These are phyloP conservation scores for Archips crataeganus DNA, from an alignment of 2,888 invertebrate genomes.

Conservation along the genomic window DNA sequence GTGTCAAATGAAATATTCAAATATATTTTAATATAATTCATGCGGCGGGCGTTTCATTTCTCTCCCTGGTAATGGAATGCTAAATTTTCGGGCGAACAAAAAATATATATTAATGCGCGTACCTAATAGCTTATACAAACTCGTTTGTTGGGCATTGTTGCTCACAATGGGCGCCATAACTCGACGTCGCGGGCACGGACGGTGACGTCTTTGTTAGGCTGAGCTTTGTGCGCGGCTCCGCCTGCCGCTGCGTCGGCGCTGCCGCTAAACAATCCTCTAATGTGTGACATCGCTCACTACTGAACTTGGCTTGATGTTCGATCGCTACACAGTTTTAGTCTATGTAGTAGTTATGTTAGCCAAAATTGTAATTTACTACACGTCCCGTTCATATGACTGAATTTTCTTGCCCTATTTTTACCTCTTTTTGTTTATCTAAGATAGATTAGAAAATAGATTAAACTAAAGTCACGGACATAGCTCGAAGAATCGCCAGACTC, in stretches of 20 bases:
- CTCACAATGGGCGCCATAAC: constrained; percentile 86
- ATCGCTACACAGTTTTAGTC: constrained; percentile 2
- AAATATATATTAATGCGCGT: constrained; percentile 87
- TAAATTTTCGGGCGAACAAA: constrained; percentile 86
- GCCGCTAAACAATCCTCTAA: constrained; percentile 55
- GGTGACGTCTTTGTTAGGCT: constrained; percentile 86
- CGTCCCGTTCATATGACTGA: not conserved
- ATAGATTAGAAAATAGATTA: not conserved
- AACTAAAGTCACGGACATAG: not conserved
- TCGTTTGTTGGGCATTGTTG: constrained; percentile 86
- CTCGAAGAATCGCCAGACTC: too few relatives aligned
- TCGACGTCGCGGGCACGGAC: constrained; percentile 84
- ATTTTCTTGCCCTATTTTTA: not conserved
- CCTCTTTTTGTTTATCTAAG: not conserved
- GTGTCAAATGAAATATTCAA: constrained; percentile 87
- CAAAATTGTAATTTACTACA: not conserved
- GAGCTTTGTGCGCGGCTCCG: constrained; percentile 80
- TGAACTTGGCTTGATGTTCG: constrained; percentile 21
- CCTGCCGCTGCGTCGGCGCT: constrained; percentile 72
- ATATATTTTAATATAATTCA: constrained; percentile 87
- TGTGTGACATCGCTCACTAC: constrained; percentile 45
- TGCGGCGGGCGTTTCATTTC: constrained; percentile 86
- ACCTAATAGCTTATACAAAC: constrained; percentile 87
- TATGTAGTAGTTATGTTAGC: not conserved
- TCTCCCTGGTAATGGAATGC: constrained; percentile 86